Conservation (phyloP, 2,113 vertebrate genomes). For the Entomyzon cyanotis region DNA sequence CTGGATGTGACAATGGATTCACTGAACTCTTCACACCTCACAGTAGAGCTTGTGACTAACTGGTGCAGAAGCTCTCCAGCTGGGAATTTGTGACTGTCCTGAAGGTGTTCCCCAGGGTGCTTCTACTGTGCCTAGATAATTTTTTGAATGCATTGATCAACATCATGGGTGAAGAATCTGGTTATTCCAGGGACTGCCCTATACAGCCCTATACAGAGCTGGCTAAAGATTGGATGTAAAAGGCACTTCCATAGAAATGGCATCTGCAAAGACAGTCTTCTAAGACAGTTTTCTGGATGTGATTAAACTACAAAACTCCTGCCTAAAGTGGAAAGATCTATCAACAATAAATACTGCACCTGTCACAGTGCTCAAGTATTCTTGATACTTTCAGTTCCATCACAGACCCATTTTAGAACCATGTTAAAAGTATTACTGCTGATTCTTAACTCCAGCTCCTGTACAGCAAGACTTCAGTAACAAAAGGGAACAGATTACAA, state of each 20-base stretch:
- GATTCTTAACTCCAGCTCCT: neutral
- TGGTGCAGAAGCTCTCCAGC: neutral
- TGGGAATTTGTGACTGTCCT: neutral
- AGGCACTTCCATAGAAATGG: neutral
- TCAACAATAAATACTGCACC: neutral
- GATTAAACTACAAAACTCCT: neutral
- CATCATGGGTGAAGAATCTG: neutral
- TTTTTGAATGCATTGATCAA: neutral
- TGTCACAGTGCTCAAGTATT: neutral
- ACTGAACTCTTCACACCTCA: neutral
- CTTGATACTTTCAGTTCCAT: neutral
- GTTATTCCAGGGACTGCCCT: neutral
- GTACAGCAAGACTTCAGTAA: neutral
- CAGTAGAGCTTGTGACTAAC: neutral
- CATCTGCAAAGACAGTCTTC: neutral
- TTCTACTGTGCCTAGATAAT: neutral
- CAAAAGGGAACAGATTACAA: neutral
- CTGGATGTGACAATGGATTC: neutral
- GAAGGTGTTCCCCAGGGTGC: neutral
- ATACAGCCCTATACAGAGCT: neutral
- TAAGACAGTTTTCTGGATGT: neutral
- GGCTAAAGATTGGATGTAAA: neutral
- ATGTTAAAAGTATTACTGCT: neutral
- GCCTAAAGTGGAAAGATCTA: neutral
- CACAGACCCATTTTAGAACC: neutral